Conservation (phyloP, 2,888 invertebrate genomes). For the Metellina segmentata region DNA sequence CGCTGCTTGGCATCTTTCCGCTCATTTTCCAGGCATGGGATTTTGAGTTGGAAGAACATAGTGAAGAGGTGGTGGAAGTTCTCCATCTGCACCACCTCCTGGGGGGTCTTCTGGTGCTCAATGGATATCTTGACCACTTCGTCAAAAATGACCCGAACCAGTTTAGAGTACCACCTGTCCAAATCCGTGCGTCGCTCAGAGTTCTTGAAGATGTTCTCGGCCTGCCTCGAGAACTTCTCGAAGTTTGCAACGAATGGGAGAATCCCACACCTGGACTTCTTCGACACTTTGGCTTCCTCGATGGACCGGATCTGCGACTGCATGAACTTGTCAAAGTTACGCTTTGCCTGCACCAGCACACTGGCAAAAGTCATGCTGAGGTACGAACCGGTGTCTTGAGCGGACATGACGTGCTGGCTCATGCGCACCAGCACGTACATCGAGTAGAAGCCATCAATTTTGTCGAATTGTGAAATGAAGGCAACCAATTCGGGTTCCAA, state of each 20-base stretch:
- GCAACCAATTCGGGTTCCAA: constrained; percentile 92
- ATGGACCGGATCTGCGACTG: constrained; percentile 83
- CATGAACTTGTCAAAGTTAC: constrained; percentile 95
- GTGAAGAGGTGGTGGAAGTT: constrained; percentile 97
- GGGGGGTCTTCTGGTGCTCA: constrained; percentile 94
- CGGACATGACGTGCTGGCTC: constrained; percentile 95
- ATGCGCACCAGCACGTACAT: constrained; percentile 95
- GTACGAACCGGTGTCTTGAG: constrained; percentile 92
- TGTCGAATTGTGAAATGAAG: constrained; percentile 92
- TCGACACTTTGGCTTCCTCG: constrained; percentile 88
- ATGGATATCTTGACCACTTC: constrained; percentile 89
- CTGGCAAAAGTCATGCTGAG: constrained; percentile 93
- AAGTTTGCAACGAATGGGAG: constrained; percentile 93
- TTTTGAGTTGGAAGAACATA: constrained; percentile 92
- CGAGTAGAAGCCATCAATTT: constrained; percentile 93
- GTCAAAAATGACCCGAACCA: constrained; percentile 91
- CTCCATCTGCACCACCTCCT: constrained; percentile 95
- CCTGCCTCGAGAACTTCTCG: constrained; percentile 92
- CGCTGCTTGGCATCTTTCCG: constrained; percentile 94
- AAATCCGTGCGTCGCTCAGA: constrained; percentile 93
- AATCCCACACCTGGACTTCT: constrained; percentile 92
- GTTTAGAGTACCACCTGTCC: constrained; percentile 93
- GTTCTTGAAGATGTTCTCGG: constrained; percentile 92
- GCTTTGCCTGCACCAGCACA: constrained; percentile 91
- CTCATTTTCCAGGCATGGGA: constrained; percentile 91